phyloP scores from a whole-genome alignment of 2,888 invertebrate species.

The Melanchra persicariae region DNA sequence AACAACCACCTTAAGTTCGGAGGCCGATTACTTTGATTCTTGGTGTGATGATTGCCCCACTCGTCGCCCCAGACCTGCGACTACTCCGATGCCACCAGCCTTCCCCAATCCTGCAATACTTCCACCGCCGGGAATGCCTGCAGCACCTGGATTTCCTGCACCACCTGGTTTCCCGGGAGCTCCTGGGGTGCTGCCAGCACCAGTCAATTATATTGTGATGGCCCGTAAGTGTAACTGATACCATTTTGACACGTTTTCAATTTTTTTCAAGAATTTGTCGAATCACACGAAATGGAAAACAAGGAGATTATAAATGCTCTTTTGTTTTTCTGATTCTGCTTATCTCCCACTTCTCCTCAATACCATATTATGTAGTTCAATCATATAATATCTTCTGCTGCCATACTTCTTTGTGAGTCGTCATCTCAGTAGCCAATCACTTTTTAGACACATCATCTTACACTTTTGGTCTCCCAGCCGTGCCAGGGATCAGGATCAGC shows the following conservation, averaged over 20 bases:
- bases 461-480: too few relatives aligned
- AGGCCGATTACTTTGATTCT: slow-evolving; percentile 41
- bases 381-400: too few relatives aligned
- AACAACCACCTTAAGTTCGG: slow-evolving; percentile 54
- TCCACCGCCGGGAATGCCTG: neutral
- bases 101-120: slow-evolving; percentile 11
- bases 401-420: too few relatives aligned
- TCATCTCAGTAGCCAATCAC: too few relatives aligned
- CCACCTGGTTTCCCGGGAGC: slow-evolving; percentile 1
- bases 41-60: slow-evolving; percentile 41
- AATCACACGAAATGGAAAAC: neutral
- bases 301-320: neutral
- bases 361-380: too few relatives aligned
- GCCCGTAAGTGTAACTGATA: slow-evolving; percentile 27
- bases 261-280: too few relatives aligned
- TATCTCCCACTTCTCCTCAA: neutral
- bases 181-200: slow-evolving; percentile 17
- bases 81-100: slow-evolving; percentile 30
- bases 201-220: slow-evolving; percentile 29
- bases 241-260: neutral
- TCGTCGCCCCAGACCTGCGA: slow-evolving; percentile 55
- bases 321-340: neutral
- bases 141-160: neutral
- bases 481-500: too few relatives aligned
- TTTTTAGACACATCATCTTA: too few relatives aligned